Evolutionary conservation across 1,140 invertebrate genomes (phyloP).

Genomic region (Drosophila pseudoobscura): DNA sequence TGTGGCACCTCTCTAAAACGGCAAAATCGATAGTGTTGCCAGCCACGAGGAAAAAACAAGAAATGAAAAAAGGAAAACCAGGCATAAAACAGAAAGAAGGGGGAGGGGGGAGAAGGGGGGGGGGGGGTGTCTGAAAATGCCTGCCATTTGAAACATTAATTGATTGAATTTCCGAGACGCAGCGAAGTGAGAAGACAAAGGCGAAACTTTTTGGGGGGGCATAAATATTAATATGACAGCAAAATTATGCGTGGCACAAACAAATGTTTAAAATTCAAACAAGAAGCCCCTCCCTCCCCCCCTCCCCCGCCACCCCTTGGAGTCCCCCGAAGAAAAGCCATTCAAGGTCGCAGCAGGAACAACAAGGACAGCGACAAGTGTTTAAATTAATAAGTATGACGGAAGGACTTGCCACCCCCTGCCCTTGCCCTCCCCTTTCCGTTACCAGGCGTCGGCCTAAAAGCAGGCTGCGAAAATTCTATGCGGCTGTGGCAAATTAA

Average conservation of each 20-base stretch:
- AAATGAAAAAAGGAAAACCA: not conserved
- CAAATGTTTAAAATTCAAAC: constrained; percentile 63
- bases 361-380: constrained; percentile 10
- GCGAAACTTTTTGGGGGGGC: constrained; percentile 40
- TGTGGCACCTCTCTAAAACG: constrained; percentile 25
- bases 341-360: constrained; percentile 2
- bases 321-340: too few relatives aligned
- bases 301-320: too few relatives aligned
- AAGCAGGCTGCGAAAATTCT: constrained; percentile 56
- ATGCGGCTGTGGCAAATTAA: constrained; percentile 58
- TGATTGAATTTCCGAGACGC: constrained; percentile 61
- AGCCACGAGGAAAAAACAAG: not conserved
- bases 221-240: constrained; percentile 77
- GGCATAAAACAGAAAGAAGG: too few relatives aligned
- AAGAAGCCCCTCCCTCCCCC: constrained; percentile 4
- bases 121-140: too few relatives aligned
- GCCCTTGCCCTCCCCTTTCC: too few relatives aligned
- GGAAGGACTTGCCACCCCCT: not conserved
- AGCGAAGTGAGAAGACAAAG: constrained; percentile 31
- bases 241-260: constrained; percentile 64
- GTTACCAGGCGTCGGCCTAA: constrained; percentile 52
- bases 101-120: too few relatives aligned
- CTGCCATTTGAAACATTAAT: constrained; percentile 44
- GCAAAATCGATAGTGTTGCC: constrained; percentile 63
- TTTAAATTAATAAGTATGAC: constrained; percentile 51